Conservation (phyloP, 1,140 invertebrate species). For the Microplitis mediator region DNA sequence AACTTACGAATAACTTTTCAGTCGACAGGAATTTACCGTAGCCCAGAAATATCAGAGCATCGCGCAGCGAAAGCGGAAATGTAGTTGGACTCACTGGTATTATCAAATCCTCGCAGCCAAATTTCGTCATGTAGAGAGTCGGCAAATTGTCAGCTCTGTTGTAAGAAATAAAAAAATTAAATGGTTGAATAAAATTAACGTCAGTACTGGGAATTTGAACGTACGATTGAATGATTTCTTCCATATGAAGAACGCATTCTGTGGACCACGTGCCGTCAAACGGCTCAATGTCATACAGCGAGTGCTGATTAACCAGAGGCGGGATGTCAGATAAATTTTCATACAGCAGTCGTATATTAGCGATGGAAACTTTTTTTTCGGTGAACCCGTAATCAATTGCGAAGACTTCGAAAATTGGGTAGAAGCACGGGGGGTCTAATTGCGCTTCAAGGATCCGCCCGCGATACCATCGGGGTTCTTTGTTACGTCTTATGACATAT, state of each 20-base stretch:
- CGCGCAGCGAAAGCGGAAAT: not conserved
- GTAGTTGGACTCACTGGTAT: not conserved
- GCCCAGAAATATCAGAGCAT: not conserved
- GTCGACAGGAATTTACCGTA: not conserved
- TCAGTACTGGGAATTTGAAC: not conserved
- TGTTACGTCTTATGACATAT: conserved; percentile 53
- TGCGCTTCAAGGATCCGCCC: conserved; percentile 31
- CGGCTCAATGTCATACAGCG: conserved; percentile 57
- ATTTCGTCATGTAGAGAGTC: not conserved
- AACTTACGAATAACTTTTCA: not conserved
- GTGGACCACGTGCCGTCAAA: conserved; percentile 53
- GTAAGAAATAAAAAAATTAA: not conserved
- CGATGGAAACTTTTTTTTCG: conserved; percentile 31
- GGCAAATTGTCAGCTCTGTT: not conserved
- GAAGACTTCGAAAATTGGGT: conserved; percentile 31
- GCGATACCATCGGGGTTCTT: conserved; percentile 41
- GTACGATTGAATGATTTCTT: not conserved
- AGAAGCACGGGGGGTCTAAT: not conserved
- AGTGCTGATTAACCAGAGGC: conserved; percentile 57
- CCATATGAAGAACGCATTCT: conserved; percentile 40
- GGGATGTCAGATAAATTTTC: conserved; percentile 42
- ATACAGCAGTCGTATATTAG: conserved; percentile 35
- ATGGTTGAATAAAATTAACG: not conserved
- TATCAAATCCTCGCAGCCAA: not conserved
- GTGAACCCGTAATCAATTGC: conserved; percentile 46